A percentile compares a stretch with the other conserved stretches of the same genome.
These are phyloP conservation scores for Myodes glareolus DNA, from an alignment of 2,113 vertebrate genomes.

Conservation along the genomic window DNA sequence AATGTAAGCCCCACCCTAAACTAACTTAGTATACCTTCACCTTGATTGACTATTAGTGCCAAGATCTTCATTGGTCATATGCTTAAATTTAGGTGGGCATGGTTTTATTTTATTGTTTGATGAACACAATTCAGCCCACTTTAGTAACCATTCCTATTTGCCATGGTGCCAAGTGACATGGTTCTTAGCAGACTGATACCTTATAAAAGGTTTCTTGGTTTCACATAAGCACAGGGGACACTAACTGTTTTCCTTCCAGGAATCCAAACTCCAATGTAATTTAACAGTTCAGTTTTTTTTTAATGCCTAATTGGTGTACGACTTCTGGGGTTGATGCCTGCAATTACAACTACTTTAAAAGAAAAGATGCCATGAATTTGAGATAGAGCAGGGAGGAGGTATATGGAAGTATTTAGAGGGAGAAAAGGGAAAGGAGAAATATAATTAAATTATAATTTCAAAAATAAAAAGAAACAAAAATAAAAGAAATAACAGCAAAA, in stretches of 20 bases:
- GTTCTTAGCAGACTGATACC: slow-evolving; percentile 27
- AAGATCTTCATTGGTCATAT: slow-evolving; percentile 24
- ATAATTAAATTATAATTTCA: neutral
- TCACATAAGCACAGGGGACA: neutral
- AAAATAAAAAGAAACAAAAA: neutral
- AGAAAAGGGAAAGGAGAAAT: neutral
- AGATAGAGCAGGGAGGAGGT: neutral
- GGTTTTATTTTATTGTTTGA: slow-evolving; percentile 4
- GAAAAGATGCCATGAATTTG: neutral
- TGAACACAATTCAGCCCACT: slow-evolving; percentile 8
- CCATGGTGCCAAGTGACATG: neutral
- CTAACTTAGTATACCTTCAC: slow-evolving; percentile 6
- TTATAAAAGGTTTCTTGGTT: slow-evolving; percentile 2
- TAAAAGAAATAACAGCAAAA: neutral
- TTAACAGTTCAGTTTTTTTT: neutral
- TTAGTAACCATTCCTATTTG: neutral
- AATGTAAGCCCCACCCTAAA: neutral
- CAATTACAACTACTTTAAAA: neutral
- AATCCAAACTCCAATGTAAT: slow-evolving; percentile 33
- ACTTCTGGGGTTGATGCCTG: neutral
- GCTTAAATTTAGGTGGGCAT: slow-evolving; percentile 2
- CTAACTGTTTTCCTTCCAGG: slow-evolving; percentile 19
- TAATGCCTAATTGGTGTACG: neutral
- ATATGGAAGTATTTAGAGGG: neutral
- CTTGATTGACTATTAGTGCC: slow-evolving; percentile 26